phyloP scores from a whole-genome alignment of 2,797 vertebrate species.

The Margarornis squamiger region DNA sequence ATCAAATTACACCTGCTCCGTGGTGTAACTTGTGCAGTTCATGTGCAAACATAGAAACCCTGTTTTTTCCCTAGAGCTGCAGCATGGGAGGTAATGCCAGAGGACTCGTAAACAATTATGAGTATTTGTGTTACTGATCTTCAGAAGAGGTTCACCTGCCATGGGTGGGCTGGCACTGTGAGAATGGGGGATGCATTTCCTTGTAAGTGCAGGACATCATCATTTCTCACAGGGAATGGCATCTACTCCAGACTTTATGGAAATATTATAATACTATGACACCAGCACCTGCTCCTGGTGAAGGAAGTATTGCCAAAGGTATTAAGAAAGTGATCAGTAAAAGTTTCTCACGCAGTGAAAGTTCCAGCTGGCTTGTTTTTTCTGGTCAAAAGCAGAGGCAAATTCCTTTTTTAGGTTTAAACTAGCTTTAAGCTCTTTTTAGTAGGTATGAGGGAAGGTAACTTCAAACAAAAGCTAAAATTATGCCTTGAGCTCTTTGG shows the following conservation, averaged over 20 bases:
- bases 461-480: not conserved
- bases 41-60: not conserved
- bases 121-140: not conserved
- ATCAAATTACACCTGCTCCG: not conserved
- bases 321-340: not conserved
- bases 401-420: not conserved
- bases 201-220: not conserved
- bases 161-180: not conserved
- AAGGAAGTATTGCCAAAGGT: not conserved
- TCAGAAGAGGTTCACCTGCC: not conserved
- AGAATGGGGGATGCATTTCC: not conserved
- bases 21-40: not conserved
- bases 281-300: not conserved
- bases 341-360: not conserved
- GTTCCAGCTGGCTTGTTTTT: not conserved
- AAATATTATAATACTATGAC: not conserved
- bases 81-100: not conserved
- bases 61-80: not conserved
- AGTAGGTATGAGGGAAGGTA: not conserved
- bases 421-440: not conserved
- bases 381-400: not conserved
- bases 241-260: not conserved
- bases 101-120: fast-evolving
- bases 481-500: not conserved
- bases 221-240: not conserved